Percentiles rank a stretch among this genome's conserved stretches.
Evolutionary conservation across 1,140 invertebrate species (phyloP).

Genomic region (Magallana gigas): DNA sequence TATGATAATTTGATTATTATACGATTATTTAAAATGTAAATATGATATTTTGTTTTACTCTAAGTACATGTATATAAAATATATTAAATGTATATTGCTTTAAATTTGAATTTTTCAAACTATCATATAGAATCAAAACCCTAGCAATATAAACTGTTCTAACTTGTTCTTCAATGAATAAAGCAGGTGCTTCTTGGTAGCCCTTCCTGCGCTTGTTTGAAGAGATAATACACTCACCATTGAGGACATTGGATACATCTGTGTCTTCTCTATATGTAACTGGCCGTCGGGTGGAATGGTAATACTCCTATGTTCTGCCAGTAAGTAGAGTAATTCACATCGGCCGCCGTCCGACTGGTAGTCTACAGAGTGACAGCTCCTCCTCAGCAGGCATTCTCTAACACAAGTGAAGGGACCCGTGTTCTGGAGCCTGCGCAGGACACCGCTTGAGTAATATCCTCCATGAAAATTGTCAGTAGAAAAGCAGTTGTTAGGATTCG

Average conservation of each 20-base stretch:
- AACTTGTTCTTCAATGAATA: too few relatives aligned
- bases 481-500: neutral
- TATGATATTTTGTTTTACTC: too few relatives aligned
- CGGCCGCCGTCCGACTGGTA: neutral
- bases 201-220: too few relatives aligned
- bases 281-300: neutral
- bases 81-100: too few relatives aligned
- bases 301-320: neutral
- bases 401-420: neutral
- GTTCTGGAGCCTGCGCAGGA: neutral
- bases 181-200: too few relatives aligned
- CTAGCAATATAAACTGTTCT: too few relatives aligned
- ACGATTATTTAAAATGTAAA: too few relatives aligned
- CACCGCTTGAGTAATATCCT: neutral
- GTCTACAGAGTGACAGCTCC: neutral
- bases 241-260: neutral
- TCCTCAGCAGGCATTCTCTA: neutral
- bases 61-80: too few relatives aligned
- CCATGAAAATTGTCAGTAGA: neutral
- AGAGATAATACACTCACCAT: too few relatives aligned
- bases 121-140: too few relatives aligned
- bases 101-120: too few relatives aligned
- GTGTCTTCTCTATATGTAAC: neutral
- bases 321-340: neutral
- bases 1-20: too few relatives aligned